Evolutionary conservation across 2,888 invertebrate species (phyloP).

Genomic region (Hydraecia micacea): DNA sequence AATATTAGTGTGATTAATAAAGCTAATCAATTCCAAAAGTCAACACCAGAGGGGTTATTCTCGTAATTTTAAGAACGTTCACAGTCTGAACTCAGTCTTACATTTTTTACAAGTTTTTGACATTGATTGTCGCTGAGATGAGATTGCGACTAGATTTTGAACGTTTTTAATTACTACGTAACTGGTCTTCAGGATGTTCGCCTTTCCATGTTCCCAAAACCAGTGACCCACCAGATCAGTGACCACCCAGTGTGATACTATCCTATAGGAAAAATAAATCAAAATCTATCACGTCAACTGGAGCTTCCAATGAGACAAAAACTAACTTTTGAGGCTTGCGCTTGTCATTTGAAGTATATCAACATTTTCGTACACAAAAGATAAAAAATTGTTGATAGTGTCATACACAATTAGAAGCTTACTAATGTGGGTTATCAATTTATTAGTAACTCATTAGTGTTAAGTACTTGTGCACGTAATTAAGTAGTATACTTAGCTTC

Average conservation of each 20-base stretch:
- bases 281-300: background rate
- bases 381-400: slow-evolving; percentile 30
- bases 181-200: background rate
- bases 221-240: background rate
- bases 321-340: background rate
- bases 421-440: slow-evolving; percentile 42
- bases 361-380: background rate
- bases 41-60: no score
- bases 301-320: background rate
- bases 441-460: slow-evolving; percentile 4
- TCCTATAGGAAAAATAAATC: no score
- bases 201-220: background rate
- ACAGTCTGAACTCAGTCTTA: no score
- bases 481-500: slow-evolving; percentile 3
- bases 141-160: no score
- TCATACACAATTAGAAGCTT: slow-evolving; percentile 28
- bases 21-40: no score
- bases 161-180: no score
- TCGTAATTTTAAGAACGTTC: no score
- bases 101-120: no score
- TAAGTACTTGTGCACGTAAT: slow-evolving; percentile 24
- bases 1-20: no score
- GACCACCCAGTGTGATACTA: background rate
- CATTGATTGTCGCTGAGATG: no score
- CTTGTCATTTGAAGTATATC: slow-evolving; percentile 13